Conservation (phyloP, 2,888 invertebrate genomes). For the Tetragonisca angustula region DNA sequence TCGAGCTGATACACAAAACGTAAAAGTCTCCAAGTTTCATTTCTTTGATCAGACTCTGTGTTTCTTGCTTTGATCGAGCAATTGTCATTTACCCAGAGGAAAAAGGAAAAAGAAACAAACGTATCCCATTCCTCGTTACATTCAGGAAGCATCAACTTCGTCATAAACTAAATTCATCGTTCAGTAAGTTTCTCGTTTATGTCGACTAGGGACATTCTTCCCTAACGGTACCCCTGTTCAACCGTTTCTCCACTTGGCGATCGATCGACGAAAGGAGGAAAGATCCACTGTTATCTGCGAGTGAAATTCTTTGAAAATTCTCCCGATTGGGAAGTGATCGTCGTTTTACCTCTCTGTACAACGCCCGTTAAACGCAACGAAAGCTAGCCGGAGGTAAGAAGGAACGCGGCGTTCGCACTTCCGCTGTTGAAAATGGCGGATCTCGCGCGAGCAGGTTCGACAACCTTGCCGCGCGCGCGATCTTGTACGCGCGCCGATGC, state of each 20-base stretch:
- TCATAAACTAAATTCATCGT: constrained; percentile 9
- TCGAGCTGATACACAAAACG: no score
- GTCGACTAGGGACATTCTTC: background rate
- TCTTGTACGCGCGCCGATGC: background rate
- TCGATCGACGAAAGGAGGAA: background rate
- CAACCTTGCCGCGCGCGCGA: constrained; percentile 16
- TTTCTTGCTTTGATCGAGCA: background rate
- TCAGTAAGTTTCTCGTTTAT: background rate
- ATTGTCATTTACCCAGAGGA: background rate
- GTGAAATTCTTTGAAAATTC: constrained; percentile 12
- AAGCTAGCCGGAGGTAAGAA: constrained; percentile 30
- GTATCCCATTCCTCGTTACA: background rate
- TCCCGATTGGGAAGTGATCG: background rate
- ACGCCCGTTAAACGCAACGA: constrained; percentile 16
- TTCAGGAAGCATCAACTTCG: no score
- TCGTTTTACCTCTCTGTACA: background rate
- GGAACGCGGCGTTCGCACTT: constrained; percentile 46
- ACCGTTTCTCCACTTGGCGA: background rate
- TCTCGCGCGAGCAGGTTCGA: constrained; percentile 42
- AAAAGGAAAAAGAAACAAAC: background rate
- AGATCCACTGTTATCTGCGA: background rate
- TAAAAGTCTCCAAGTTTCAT: no score
- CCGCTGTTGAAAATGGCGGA: constrained; percentile 54
- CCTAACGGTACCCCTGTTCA: constrained; percentile 5
- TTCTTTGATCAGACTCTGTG: no score